A percentile compares a stretch with the other conserved stretches of the same genome.
These are phyloP conservation scores for Musca domestica DNA, from an alignment of 1,140 invertebrate species.

Conservation along the genomic window DNA sequence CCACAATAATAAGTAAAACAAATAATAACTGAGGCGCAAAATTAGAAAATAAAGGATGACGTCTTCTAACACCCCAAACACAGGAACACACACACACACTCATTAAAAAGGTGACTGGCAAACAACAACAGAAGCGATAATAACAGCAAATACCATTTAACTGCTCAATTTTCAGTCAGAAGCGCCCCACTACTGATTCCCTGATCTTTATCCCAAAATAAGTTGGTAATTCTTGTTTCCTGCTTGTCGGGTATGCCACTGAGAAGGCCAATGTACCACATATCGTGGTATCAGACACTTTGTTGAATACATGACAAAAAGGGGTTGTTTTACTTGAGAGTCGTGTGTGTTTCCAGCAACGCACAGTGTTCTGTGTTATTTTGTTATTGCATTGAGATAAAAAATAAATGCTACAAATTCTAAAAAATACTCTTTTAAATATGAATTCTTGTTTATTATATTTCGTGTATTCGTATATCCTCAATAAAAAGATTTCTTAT, in stretches of 20 bases:
- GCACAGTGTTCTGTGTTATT: no score
- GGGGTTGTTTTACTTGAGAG: slow-evolving; percentile 5
- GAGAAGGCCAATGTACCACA: slow-evolving; percentile 6
- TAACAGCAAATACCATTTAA: slow-evolving; percentile 27
- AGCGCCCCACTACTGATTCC: neutral
- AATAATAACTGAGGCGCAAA: neutral
- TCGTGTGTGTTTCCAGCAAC: neutral
- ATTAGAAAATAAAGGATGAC: slow-evolving; percentile 10
- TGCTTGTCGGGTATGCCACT: no score
- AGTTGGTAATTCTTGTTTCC: no score
- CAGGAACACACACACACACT: neutral
- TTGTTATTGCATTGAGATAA: no score
- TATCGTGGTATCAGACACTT: neutral
- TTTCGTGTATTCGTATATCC: no score
- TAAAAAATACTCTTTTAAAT: no score
- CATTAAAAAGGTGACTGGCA: neutral
- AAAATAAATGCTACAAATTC: no score
- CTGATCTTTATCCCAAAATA: neutral
- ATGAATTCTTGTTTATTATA: no score
- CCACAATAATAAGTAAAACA: slow-evolving; percentile 1
- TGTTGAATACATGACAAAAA: neutral
- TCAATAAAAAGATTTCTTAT: no score
- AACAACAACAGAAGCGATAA: neutral
- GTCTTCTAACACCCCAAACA: slow-evolving; percentile 48
- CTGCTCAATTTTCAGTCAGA: slow-evolving; percentile 45